A percentile compares a stretch with the other conserved stretches of the same genome.
Evolutionary conservation across 64 coral and sea anemone species (phyloP).

Genomic region (Pocillopora verrucosa): DNA sequence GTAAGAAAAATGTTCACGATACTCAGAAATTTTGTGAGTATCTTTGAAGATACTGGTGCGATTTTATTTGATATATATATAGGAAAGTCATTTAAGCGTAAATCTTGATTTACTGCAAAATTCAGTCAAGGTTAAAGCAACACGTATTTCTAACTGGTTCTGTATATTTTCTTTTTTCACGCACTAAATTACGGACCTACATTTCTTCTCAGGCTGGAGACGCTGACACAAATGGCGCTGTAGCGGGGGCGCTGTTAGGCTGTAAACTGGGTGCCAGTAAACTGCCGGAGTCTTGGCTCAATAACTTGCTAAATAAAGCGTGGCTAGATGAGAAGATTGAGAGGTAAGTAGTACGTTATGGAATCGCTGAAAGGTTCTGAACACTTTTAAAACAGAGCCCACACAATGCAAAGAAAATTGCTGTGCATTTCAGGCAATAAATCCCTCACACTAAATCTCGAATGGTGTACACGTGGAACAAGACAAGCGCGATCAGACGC

Average conservation of each 20-base stretch:
- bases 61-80: no score
- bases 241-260: conserved; percentile 88
- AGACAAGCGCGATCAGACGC: no score
- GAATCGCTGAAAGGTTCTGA: background rate
- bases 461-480: no score
- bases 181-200: background rate
- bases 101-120: background rate
- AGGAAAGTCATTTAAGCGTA: background rate
- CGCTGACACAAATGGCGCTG: conserved; percentile 90
- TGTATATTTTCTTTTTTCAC: no score
- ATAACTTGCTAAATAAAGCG: conserved; percentile 60
- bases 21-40: no score
- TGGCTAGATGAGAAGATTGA: conserved; percentile 83
- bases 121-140: background rate
- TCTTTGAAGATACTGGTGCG: no score
- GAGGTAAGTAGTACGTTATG: conserved; percentile 20
- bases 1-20: no score
- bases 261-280: conserved; percentile 84
- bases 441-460: no score
- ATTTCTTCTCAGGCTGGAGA: conserved; percentile 74
- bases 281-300: conserved; percentile 73
- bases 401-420: no score
- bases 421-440: no score
- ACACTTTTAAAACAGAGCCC: no score
- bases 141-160: no score